Conservation (phyloP, 2,797 vertebrate genomes). For the Synanceia verrucosa region DNA sequence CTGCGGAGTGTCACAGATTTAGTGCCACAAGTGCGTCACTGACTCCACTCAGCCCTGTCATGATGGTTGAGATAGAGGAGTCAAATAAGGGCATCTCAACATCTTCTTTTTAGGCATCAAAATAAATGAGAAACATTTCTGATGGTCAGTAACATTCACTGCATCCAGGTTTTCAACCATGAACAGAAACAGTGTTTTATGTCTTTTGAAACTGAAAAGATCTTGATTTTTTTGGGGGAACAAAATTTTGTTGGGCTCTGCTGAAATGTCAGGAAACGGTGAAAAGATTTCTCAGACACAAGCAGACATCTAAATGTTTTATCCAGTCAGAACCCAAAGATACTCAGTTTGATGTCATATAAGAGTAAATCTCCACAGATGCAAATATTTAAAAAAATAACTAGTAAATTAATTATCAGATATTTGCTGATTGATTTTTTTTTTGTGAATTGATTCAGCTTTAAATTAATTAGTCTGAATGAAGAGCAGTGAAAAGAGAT, state of each 20-base stretch:
- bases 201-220: not conserved
- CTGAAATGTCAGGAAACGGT: not conserved
- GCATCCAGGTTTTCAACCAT: not conserved
- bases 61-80: constrained; percentile 27
- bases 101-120: not conserved
- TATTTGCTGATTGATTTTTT: not conserved
- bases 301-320: not conserved
- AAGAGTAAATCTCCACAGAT: not conserved
- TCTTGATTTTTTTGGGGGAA: not conserved
- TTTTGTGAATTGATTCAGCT: constrained; percentile 3
- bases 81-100: constrained; percentile 18
- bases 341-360: not conserved
- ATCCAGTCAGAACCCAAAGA: not conserved
- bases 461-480: constrained; percentile 9
- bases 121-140: not conserved
- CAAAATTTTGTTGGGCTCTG: not conserved
- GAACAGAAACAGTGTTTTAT: too few relatives aligned
- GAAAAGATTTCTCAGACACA: not conserved
- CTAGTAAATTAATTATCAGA: not conserved
- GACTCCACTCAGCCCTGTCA: constrained; percentile 57
- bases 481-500: not conserved
- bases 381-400: too few relatives aligned
- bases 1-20: constrained; percentile 69
- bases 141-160: not conserved
- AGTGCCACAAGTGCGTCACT: constrained; percentile 72